Base-by-base conservation (phyloP, 1,140 invertebrate genomes). In the Drosophila mayri region DNA sequence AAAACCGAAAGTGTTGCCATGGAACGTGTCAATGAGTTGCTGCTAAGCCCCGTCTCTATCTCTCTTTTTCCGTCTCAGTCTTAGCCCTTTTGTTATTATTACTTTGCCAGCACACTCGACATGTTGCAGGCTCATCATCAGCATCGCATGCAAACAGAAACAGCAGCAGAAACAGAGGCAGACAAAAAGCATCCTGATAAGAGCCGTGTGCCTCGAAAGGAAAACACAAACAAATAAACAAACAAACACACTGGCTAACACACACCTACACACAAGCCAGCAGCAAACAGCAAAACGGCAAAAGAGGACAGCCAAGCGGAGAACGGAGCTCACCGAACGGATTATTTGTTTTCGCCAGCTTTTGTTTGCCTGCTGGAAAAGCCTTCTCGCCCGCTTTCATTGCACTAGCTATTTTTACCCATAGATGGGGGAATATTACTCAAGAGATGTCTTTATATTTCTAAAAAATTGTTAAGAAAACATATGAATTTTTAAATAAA, bases 291-390 rank as follows among this genome's bases (percentile, higher is more conserved):
- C 49, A 60, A 78, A 79, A 79, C 41, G 54, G 41, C 54, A 71
- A 46, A 44, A 49, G 64, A 79, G 32, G 38, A 49, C 73, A 71
- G 25, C 40, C 41, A 25, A 72, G 50, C 54, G 44, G 60, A 80
- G 70, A 47, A 62, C 41, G 28, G 22, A 74, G 62, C 68, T 58
- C 25, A 70, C 49, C 62, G 54, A 68, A 58, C 58, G 65, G 80
- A 87, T 87, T 87, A 87, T 87, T 87, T 87, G 84, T 87, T 87
- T 87, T 87, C 74, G 80, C 80, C 84, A 84, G 84, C 84, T 76
- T 83, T 84, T 88, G 76, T 88, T 85, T 88, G 84, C 64, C 71
- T 59, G 63, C 28, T 59, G 43, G 20, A 71, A 49, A 66, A 71
- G 28, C 66, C 58, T 68, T 71, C 46, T 65, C 40, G 65, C 18